These are phyloP conservation scores for Sinotaia quadrata DNA, from an alignment of 2,888 invertebrate species.

Conservation along the genomic window DNA sequence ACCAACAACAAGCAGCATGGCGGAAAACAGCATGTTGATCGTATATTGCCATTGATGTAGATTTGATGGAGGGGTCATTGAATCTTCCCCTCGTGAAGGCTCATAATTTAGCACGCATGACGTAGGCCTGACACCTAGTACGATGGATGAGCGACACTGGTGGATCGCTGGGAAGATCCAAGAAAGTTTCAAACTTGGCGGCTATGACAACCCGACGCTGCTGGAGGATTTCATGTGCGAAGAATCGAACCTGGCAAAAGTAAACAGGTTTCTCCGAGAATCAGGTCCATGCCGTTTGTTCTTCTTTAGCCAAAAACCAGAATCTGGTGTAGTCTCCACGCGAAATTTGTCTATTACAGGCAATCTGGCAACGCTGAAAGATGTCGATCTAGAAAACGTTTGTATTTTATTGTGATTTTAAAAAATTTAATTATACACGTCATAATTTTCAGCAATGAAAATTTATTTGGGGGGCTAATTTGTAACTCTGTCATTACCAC, in stretches of 20 bases:
- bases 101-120: not conserved
- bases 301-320: conserved; percentile 67
- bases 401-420: too few species aligned
- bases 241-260: conserved; percentile 63
- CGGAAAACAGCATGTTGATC: conserved; percentile 37
- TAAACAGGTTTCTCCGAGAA: conserved; percentile 67
- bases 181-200: conserved; percentile 70
- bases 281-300: conserved; percentile 69
- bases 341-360: conserved; percentile 64
- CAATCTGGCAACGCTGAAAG: conserved; percentile 64
- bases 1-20: conserved; percentile 64
- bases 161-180: conserved; percentile 72
- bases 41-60: too few species aligned
- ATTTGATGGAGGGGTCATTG: too few species aligned
- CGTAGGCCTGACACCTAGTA: conserved; percentile 10
- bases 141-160: conserved; percentile 73
- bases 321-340: conserved; percentile 55
- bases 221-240: conserved; percentile 70
- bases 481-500: too few species aligned
- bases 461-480: too few species aligned
- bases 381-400: conserved; percentile 58
- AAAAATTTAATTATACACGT: too few species aligned
- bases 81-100: not conserved
- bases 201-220: conserved; percentile 67
- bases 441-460: too few species aligned